These are phyloP conservation scores for Oligia fasciuncula DNA, from an alignment of 2,888 invertebrate genomes.

Conservation along the genomic window DNA sequence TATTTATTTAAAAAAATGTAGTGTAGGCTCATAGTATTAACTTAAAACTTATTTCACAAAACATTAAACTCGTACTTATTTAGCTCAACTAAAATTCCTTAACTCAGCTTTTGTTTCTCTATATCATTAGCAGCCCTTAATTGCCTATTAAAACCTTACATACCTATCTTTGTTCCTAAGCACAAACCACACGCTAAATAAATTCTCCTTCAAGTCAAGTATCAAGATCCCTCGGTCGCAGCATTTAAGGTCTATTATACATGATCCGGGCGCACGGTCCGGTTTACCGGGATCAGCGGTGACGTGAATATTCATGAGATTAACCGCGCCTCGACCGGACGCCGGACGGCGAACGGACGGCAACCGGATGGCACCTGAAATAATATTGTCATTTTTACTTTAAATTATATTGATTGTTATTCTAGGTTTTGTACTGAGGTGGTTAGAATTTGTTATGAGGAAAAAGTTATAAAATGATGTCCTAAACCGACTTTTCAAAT, in stretches of 20 bases:
- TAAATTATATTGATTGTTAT: slow-evolving; percentile 58
- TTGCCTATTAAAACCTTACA: background rate
- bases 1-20: no score
- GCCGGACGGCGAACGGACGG: slow-evolving; percentile 41
- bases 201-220: slow-evolving; percentile 24
- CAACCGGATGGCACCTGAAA: slow-evolving; percentile 65
- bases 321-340: slow-evolving; percentile 67
- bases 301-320: slow-evolving; percentile 83
- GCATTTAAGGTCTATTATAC: slow-evolving; percentile 60
- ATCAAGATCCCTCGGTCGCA: slow-evolving; percentile 55
- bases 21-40: background rate
- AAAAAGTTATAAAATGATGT: background rate
- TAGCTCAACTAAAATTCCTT: background rate
- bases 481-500: background rate
- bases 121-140: background rate
- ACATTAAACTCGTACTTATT: background rate
- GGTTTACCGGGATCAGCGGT: slow-evolving; percentile 70
- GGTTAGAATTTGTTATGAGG: background rate
- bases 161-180: background rate
- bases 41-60: no score
- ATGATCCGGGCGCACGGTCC: slow-evolving; percentile 60
- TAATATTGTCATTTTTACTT: slow-evolving; percentile 72
- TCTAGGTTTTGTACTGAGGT: background rate
- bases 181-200: slow-evolving; percentile 17
- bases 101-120: background rate